phyloP scores from a whole-genome alignment of 1,140 invertebrate genomes.

The Trichogramma pretiosum region DNA sequence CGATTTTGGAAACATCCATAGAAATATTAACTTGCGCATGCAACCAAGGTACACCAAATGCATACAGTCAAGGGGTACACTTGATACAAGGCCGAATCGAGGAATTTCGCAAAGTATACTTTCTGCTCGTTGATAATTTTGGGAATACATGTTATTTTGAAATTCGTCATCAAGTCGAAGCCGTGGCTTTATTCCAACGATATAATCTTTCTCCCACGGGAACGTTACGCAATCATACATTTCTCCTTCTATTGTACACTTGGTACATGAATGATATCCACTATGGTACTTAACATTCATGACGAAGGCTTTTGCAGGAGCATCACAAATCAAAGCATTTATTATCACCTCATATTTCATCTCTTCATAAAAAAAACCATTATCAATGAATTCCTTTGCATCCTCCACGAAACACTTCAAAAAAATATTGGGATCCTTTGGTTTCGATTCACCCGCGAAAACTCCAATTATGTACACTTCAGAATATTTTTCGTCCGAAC shows the following conservation, averaged over 20 bases:
- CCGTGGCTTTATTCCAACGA: not conserved
- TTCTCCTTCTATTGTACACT: constrained; percentile 27
- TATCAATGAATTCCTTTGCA: constrained; percentile 10
- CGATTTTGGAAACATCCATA: constrained; percentile 27
- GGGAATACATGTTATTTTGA: too few relatives aligned
- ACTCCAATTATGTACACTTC: constrained; percentile 20
- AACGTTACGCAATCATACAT: constrained; percentile 21
- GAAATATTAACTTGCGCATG: constrained; percentile 24
- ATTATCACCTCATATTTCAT: constrained; percentile 12
- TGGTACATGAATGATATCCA: constrained; percentile 33
- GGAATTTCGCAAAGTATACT: not conserved
- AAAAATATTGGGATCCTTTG: constrained; percentile 17
- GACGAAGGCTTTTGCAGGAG: constrained; percentile 34
- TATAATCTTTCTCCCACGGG: not conserved
- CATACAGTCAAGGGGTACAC: constrained; percentile 32
- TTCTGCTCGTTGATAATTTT: not conserved
- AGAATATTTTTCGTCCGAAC: constrained; percentile 7
- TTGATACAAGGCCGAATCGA: not conserved
- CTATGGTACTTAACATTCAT: constrained; percentile 29
- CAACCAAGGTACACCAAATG: constrained; percentile 34
- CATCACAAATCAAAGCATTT: constrained; percentile 29
- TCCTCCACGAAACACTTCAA: constrained; percentile 22
- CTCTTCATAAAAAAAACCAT: constrained; percentile 13
- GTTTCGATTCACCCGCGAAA: constrained; percentile 19
- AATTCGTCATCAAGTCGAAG: not conserved